These are phyloP conservation scores for Papilio machaon DNA, from an alignment of 1,140 invertebrate species.

Conservation along the genomic window DNA sequence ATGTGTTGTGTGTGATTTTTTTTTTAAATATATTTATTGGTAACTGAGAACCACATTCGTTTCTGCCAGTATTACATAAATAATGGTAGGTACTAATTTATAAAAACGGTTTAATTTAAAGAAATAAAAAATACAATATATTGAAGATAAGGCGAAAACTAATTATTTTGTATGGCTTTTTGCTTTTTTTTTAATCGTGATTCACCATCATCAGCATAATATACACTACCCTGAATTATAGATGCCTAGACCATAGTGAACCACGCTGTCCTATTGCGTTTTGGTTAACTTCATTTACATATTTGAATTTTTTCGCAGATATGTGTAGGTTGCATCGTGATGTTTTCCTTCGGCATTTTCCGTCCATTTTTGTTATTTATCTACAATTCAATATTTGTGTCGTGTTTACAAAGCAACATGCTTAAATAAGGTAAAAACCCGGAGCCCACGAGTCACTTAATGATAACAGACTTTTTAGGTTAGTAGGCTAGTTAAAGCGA, in stretches of 20 bases:
- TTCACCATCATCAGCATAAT: too few species aligned
- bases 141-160: not conserved
- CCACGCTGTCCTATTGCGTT: too few species aligned
- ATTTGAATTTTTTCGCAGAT: too few species aligned
- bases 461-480: not conserved
- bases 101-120: not conserved
- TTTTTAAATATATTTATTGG: not conserved
- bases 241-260: too few species aligned
- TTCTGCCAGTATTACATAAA: not conserved
- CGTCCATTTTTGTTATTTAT: too few species aligned
- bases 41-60: not conserved
- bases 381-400: too few species aligned
- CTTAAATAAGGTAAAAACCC: not conserved
- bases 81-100: constrained; percentile 2
- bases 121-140: not conserved
- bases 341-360: too few species aligned
- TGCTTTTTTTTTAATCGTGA: too few species aligned
- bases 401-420: not conserved
- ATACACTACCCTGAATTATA: too few species aligned
- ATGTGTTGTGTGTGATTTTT: not conserved
- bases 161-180: not conserved
- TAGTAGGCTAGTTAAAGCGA: not conserved
- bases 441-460: not conserved
- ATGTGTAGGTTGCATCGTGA: too few species aligned
- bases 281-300: too few species aligned